phyloP scores from a whole-genome alignment of 2,113 vertebrate species.

The Haliaeetus leucogaster region DNA sequence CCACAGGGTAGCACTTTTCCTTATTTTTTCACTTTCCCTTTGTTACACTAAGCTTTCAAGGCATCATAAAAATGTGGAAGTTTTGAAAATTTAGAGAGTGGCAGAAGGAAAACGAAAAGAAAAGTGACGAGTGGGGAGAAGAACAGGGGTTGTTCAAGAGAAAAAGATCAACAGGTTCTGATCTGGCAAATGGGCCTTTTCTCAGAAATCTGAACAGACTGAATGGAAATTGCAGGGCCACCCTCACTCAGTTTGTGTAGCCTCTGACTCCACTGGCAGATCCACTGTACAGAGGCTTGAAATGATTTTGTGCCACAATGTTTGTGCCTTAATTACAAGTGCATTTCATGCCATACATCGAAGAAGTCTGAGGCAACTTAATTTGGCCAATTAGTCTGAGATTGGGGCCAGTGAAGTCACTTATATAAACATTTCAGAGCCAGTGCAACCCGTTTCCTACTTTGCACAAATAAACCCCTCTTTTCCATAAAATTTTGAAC shows the following conservation, averaged over 20 bases:
- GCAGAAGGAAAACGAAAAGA: background rate
- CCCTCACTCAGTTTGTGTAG: background rate
- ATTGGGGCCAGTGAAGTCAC: background rate
- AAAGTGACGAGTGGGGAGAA: background rate
- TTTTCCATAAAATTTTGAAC: background rate
- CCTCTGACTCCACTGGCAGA: background rate
- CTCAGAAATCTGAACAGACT: background rate
- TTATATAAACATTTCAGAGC: background rate
- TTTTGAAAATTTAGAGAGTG: background rate
- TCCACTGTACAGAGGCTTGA: background rate
- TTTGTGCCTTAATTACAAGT: background rate
- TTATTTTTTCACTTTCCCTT: background rate
- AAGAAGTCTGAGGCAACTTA: background rate
- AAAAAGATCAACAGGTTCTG: background rate
- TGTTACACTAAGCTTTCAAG: constrained; percentile 24
- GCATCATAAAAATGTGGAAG: background rate
- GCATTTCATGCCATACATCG: background rate
- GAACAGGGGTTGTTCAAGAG: background rate
- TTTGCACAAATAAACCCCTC: background rate
- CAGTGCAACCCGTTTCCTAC: background rate
- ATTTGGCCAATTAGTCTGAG: background rate
- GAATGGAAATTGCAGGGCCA: background rate
- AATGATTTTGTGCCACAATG: background rate
- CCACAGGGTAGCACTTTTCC: background rate
- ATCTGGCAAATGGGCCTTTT: background rate